Base-by-base conservation (phyloP, 2,113 vertebrate species). In the Sula dactylatra region DNA sequence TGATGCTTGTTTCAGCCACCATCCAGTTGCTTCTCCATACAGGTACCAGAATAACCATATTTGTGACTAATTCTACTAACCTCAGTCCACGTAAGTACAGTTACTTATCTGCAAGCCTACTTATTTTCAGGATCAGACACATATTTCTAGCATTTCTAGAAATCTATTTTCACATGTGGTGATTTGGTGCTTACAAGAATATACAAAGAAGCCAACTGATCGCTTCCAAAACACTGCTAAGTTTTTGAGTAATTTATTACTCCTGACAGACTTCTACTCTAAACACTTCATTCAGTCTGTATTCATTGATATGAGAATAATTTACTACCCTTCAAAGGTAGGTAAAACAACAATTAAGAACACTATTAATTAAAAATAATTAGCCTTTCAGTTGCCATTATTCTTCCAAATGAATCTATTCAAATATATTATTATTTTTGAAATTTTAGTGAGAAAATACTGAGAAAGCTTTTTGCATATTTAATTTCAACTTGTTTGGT, bases 281-380 rank as follows among this genome's bases (percentile, higher is more conserved):
- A 83, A 65, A 76, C 32, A 86, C 24, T 96, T 77, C 5, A 81
- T 95, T 91, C 93, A 69, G 73, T 55, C 87, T 90, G n/a, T 86
- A 84, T 91, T 95, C 74, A 71, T 67, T 90, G 67, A 67, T 49
- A 52, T 31, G 31, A 82, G 56, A 94, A 94, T 80, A 74, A 86
- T 92, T 94, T 45, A 21, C 80, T 93, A 62, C 2, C 79, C 47
- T 93, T 96, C 65, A 67, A 94, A 94, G 45, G 49, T 26, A 95
- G 9, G 27, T 64, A 94, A 90, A 92, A 89, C 29, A 84, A 67
- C 49, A 91, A 92, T 93, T 90, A 91, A 81, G 61, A 86, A 78
- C 44, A 47, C 10, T 82, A 81, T 82, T 93, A 76, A 61, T 88
- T 90, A n/a, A 65, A 93, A 89, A 52, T 61, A 74, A 71, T 64